phyloP scores from a whole-genome alignment of 1,140 invertebrate species.

The Coboldia fuscipes region DNA sequence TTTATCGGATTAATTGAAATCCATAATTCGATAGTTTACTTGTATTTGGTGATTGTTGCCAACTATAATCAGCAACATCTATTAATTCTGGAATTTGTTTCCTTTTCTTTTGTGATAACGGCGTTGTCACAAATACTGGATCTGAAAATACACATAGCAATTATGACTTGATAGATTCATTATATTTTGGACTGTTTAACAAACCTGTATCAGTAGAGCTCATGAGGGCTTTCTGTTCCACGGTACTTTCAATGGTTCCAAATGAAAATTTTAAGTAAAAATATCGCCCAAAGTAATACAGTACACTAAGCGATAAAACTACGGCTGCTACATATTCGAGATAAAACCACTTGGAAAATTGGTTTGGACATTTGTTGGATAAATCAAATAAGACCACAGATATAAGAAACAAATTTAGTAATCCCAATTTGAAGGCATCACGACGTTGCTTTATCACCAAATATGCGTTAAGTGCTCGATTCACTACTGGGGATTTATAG shows the following conservation, averaged over 20 bases:
- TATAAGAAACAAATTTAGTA: constrained; percentile 10
- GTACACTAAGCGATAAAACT: constrained; percentile 16
- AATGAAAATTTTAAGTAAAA: constrained; percentile 12
- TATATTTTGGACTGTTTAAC: constrained; percentile 6
- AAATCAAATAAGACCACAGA: constrained; percentile 11
- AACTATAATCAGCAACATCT: background rate
- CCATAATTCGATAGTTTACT: too few relatives aligned
- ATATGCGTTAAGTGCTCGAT: constrained; percentile 10
- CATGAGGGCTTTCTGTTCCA: constrained; percentile 18
- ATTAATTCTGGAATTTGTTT: too few relatives aligned
- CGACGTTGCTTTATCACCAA: constrained; percentile 7
- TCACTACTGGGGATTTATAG: constrained; percentile 6
- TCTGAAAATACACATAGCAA: too few relatives aligned
- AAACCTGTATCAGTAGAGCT: constrained; percentile 14
- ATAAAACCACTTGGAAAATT: constrained; percentile 10
- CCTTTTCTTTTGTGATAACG: too few relatives aligned
- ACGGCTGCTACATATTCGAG: constrained; percentile 15
- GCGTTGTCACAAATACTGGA: too few relatives aligned
- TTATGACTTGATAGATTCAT: background rate
- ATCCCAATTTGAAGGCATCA: constrained; percentile 14
- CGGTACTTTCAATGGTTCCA: constrained; percentile 15
- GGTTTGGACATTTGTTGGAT: constrained; percentile 7
- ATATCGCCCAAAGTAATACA: constrained; percentile 22
- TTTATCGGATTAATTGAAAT: too few relatives aligned
- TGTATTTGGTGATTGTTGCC: background rate